Base-by-base conservation (phyloP, 2,113 vertebrate species). In the Trogon surrucura region DNA sequence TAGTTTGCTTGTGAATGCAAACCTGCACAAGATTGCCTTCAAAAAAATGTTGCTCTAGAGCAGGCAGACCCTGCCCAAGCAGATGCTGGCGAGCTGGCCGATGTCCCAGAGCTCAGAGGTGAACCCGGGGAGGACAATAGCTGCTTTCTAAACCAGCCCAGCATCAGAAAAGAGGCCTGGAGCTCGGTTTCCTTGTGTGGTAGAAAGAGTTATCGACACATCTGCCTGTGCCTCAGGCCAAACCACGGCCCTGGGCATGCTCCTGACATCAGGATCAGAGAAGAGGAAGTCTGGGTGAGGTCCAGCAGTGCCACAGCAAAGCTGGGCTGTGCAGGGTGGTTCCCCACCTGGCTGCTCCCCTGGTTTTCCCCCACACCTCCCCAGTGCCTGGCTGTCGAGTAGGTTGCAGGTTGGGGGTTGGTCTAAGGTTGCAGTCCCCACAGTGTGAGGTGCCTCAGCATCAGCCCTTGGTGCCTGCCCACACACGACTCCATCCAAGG, bases 401-500 rank as follows among this genome's bases (percentile, higher is more conserved):
- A 3, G 56, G 60, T 65, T 41, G 45, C 50, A 27, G 58, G 21
- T 57, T 27, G 34, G 13, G 73, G 54, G 10, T 29, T 60, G 73
- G 50, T 45, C n/a, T 29, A 13, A n/a, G 14, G 17, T 29, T 74
- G 47, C 66, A 1, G 0, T 11, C 11, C 32, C 27, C 57, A 62
- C 23, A 2, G 0, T 2, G 2, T 0, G 1, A 60, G 34, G 32
- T 60, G 54, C 17, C 18, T 56, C 10, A 1, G 13, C 34, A 21
- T 41, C 5, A 1, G 19, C 41, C 45, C 27, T 41, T 14, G 47
- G 16, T 29, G 11, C 29, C 54, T 27, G 21, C 60, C 57, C 47
- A 47, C 77, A 16, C 14, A 5, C 32, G 1, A 0, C 1, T 25
- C 2, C 47, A 47, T n/a, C 48, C 0, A 0, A 45, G 47, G 53